Evolutionary conservation across 1,140 invertebrate species (phyloP).

Genomic region (Gonioctena quinquepunctata): DNA sequence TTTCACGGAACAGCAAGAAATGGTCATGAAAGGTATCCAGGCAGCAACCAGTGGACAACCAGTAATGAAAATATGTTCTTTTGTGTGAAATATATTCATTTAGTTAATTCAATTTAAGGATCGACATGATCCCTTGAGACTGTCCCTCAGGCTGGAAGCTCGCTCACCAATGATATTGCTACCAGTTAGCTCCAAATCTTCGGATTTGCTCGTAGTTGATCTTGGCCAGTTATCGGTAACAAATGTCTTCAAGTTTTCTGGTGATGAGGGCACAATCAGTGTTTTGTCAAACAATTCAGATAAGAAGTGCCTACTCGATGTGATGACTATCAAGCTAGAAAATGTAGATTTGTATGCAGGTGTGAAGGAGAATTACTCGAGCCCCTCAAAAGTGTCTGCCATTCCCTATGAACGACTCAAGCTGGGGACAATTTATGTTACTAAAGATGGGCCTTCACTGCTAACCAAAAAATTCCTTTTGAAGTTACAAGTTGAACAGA

Average conservation of each 20-base stretch:
- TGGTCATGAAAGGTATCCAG: slow-evolving; percentile 66
- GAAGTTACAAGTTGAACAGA: slow-evolving; percentile 79
- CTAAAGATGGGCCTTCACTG: slow-evolving; percentile 65
- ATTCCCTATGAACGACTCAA: slow-evolving; percentile 37
- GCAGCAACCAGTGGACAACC: slow-evolving; percentile 54
- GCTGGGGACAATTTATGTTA: slow-evolving; percentile 61
- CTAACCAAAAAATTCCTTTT: slow-evolving; percentile 81
- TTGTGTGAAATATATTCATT: not conserved
- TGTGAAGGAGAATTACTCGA: slow-evolving; percentile 46
- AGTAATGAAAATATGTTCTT: slow-evolving; percentile 23
- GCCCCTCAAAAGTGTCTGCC: slow-evolving; percentile 8
- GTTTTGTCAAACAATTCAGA: slow-evolving; percentile 44
- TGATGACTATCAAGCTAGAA: slow-evolving; percentile 75
- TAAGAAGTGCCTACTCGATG: slow-evolving; percentile 68
- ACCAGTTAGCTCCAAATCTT: slow-evolving; percentile 81
- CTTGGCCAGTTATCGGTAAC: slow-evolving; percentile 78
- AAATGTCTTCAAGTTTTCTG: slow-evolving; percentile 73
- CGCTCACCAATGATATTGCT: slow-evolving; percentile 85
- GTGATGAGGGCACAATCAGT: slow-evolving; percentile 63
- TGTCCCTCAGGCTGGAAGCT: slow-evolving; percentile 73
- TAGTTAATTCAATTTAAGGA: slow-evolving; percentile 23
- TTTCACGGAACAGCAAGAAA: slow-evolving; percentile 77
- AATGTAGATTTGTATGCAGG: slow-evolving; percentile 85
- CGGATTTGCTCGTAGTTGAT: slow-evolving; percentile 79
- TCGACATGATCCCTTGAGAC: slow-evolving; percentile 39